These are phyloP conservation scores for Gymnorhina tibicen DNA, from an alignment of 2,113 vertebrate genomes.

Conservation along the genomic window DNA sequence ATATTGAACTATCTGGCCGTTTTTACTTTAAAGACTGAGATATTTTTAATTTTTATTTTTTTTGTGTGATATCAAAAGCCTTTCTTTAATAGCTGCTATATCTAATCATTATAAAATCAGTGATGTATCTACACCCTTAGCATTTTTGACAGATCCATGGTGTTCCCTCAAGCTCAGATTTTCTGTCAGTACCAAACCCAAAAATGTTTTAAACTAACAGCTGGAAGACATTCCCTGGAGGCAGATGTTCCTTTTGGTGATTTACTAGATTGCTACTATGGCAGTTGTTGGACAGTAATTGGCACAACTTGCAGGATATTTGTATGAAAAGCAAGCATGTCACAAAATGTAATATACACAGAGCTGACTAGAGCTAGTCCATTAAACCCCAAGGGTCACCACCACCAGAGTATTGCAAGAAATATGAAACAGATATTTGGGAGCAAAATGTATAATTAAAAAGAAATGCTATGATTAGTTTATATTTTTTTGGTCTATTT, in stretches of 20 bases:
- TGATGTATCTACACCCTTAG: not conserved
- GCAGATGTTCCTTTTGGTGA: not conserved
- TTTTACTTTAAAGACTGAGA: not conserved
- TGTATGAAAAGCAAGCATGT: not conserved
- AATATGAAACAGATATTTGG: not conserved
- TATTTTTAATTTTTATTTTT: too few species aligned
- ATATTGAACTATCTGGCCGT: not conserved
- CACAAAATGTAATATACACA: not conserved
- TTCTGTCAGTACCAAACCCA: not conserved
- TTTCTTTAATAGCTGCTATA: not conserved
- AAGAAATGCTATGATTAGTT: not conserved
- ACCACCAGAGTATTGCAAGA: not conserved
- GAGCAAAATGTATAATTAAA: not conserved
- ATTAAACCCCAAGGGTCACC: not conserved
- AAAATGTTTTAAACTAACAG: not conserved
- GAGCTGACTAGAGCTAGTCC: not conserved
- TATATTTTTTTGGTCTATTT: not conserved
- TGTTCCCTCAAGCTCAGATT: not conserved
- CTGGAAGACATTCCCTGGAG: not conserved
- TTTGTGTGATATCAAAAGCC: not conserved
- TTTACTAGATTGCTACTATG: not conserved
- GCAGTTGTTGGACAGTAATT: not conserved
- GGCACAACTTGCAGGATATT: not conserved
- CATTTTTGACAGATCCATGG: not conserved
- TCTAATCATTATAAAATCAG: not conserved